Evolutionary conservation across 2,113 vertebrate genomes (phyloP).

Genomic region (Varanus komodoensis): DNA sequence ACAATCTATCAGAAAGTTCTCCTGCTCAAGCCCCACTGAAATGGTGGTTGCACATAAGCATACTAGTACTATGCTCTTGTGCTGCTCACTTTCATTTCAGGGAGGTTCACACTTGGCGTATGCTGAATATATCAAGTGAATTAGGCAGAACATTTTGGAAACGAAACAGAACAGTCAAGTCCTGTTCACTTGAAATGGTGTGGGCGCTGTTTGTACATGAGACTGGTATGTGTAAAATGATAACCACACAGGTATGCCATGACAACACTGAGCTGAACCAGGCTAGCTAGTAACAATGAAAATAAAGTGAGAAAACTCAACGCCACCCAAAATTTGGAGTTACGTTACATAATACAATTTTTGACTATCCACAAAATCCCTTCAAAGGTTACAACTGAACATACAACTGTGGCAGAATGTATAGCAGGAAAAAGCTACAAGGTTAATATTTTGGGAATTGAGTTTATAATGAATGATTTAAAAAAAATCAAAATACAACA

Average conservation of each 20-base stretch:
- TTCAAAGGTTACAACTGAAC: neutral
- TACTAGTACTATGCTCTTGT: neutral
- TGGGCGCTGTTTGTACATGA: neutral
- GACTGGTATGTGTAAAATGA: neutral
- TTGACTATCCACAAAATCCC: neutral
- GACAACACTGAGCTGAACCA: neutral
- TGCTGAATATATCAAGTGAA: neutral
- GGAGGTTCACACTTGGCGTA: neutral
- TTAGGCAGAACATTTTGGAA: neutral
- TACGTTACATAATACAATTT: neutral
- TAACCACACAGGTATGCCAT: neutral
- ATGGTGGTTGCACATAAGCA: neutral
- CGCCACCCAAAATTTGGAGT: too few species aligned
- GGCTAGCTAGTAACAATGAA: neutral
- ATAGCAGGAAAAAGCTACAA: neutral
- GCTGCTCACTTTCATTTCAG: neutral
- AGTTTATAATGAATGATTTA: neutral
- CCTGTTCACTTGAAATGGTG: neutral
- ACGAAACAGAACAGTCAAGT: neutral
- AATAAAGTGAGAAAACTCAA: neutral
- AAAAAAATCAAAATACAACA: neutral
- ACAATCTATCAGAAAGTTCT: neutral
- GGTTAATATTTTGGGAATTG: neutral
- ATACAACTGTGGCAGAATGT: too few species aligned
- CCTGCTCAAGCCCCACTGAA: neutral